A percentile compares a stretch with the other conserved stretches of the same genome.
These are phyloP conservation scores for Diadromus collaris DNA, from an alignment of 2,888 invertebrate genomes.

Conservation along the genomic window DNA sequence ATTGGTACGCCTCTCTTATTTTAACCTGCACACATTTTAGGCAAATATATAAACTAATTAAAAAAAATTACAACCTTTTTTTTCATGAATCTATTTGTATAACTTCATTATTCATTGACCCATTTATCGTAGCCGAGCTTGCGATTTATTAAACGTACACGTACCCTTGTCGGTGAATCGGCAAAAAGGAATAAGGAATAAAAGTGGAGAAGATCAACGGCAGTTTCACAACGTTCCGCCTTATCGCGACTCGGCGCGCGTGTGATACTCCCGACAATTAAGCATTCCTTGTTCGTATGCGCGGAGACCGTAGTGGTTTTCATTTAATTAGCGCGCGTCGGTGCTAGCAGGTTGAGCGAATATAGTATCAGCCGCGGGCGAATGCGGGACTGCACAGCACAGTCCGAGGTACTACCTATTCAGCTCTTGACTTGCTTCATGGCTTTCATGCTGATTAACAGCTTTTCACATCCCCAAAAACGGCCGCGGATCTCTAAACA, in stretches of 20 bases:
- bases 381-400: constrained; percentile 1
- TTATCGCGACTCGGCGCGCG: constrained; percentile 39
- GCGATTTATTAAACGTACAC: not conserved
- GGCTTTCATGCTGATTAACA: constrained; percentile 46
- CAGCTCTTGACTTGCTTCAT: constrained; percentile 18
- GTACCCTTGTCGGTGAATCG: not conserved
- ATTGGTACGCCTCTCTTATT: not conserved
- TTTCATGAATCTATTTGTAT: not conserved
- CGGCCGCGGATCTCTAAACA: not conserved
- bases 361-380: constrained; percentile 29
- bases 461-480: constrained; percentile 10
- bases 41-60: not conserved
- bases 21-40: not conserved
- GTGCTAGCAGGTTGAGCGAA: constrained; percentile 10
- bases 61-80: not conserved
- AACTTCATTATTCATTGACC: not conserved
- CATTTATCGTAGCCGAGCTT: not conserved
- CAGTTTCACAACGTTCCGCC: constrained; percentile 22
- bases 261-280: constrained; percentile 51
- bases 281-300: constrained; percentile 44
- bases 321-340: constrained; percentile 51
- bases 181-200: not conserved
- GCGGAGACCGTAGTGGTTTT: constrained; percentile 43
- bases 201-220: constrained; percentile 8
- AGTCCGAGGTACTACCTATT: constrained; percentile 25